Conservation (phyloP, 2,113 vertebrate genomes). For the Aegithalos caudatus region DNA sequence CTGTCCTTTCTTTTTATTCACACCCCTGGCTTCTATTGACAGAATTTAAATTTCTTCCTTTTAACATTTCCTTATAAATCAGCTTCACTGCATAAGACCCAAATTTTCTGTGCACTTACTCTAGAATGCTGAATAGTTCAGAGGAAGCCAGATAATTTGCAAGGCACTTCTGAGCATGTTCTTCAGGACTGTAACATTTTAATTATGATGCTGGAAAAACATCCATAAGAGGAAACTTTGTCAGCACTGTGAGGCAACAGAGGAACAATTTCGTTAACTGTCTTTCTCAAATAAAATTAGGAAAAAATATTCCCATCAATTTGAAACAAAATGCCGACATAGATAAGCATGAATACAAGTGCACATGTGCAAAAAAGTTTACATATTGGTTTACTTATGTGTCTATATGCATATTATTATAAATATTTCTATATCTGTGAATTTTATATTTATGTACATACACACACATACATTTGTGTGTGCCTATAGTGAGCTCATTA, state of each 20-base stretch:
- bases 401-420: neutral
- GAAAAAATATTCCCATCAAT: neutral
- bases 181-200: constrained; percentile 43
- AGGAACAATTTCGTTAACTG: neutral
- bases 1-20: neutral
- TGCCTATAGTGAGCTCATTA: neutral
- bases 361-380: rapidly evolving
- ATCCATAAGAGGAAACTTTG: neutral
- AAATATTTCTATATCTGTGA: neutral
- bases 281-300: neutral
- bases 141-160: neutral
- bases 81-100: neutral
- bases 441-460: neutral
- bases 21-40: neutral
- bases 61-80: neutral
- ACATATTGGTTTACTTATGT: neutral
- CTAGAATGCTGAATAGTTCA: neutral
- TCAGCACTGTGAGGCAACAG: constrained; percentile 1
- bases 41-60: neutral
- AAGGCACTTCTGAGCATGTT: constrained; percentile 6
- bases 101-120: neutral
- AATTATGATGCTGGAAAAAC: constrained; percentile 16
- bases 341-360: neutral
- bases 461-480: neutral
- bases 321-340: neutral